Conservation (phyloP, 2,113 vertebrate genomes). For the Cyrtonyx montezumae region DNA sequence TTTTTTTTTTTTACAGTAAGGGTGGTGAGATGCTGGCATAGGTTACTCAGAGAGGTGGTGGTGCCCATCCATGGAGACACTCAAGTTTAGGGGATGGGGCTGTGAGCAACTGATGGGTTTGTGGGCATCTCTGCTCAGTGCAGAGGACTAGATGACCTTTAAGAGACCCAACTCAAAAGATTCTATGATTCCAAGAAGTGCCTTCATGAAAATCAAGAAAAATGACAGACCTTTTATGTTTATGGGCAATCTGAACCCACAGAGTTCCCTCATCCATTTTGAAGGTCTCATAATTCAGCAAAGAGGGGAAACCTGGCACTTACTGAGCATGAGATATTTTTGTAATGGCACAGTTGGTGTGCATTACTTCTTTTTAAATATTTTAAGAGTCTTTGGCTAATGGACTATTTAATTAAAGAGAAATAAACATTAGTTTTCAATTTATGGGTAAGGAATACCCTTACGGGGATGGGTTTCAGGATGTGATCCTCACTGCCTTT, state of each 20-base stretch:
- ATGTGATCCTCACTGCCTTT: neutral
- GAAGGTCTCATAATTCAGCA: neutral
- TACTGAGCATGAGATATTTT: neutral
- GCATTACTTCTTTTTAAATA: neutral
- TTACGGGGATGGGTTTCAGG: neutral
- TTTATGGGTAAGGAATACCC: neutral
- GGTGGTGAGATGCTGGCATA: no score
- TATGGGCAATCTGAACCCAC: neutral
- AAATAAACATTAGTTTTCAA: conserved; percentile 34
- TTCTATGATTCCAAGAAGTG: neutral
- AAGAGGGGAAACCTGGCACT: conserved; percentile 4
- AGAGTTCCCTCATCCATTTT: neutral
- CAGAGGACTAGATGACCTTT: no score
- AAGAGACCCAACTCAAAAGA: no score
- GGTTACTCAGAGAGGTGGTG: no score
- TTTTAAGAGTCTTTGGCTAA: conserved; percentile 36
- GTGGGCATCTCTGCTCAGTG: no score
- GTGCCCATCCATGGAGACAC: no score
- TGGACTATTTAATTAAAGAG: conserved; percentile 41
- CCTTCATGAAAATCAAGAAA: neutral
- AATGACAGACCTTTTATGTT: neutral
- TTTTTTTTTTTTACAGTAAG: no score
- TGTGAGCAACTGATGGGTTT: no score
- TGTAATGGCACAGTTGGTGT: neutral
- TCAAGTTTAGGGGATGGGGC: no score